Percentiles rank a stretch among this genome's conserved stretches.
phyloP scores from a whole-genome alignment of 2,113 vertebrate genomes.

The Nycticebus coucang region DNA sequence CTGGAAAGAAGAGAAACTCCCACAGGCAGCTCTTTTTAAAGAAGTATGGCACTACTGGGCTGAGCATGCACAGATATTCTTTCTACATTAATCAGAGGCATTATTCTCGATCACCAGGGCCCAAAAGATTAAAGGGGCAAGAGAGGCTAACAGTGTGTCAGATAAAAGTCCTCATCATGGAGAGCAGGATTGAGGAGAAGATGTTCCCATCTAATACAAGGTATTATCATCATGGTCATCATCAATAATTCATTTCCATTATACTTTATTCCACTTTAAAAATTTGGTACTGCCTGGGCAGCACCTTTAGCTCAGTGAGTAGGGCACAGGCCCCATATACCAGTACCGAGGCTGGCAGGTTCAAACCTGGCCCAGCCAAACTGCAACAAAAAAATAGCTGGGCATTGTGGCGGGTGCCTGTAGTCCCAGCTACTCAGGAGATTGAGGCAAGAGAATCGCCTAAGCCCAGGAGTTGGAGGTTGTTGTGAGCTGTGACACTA shows the following conservation, averaged over 20 bases:
- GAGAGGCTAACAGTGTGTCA: not conserved
- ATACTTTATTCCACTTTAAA: not conserved
- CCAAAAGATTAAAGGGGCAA: not conserved
- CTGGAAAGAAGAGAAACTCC: not conserved
- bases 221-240: not conserved
- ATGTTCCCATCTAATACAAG: not conserved
- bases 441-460: too few relatives aligned
- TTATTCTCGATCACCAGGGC: not conserved
- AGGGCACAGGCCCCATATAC: too few relatives aligned
- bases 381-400: too few relatives aligned
- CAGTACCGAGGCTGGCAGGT: too few relatives aligned
- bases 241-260: not conserved
- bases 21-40: not conserved
- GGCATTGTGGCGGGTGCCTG: too few relatives aligned
- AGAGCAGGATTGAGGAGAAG: not conserved
- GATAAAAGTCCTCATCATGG: not conserved
- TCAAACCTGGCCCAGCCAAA: too few relatives aligned
- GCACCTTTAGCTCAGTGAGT: too few relatives aligned
- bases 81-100: not conserved
- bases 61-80: not conserved
- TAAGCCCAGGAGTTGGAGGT: too few relatives aligned
- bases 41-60: not conserved
- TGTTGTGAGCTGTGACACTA: too few relatives aligned
- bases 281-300: not conserved
- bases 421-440: too few relatives aligned